phyloP scores from a whole-genome alignment of 1,140 invertebrate species.

The Drosophila kikkawai region DNA sequence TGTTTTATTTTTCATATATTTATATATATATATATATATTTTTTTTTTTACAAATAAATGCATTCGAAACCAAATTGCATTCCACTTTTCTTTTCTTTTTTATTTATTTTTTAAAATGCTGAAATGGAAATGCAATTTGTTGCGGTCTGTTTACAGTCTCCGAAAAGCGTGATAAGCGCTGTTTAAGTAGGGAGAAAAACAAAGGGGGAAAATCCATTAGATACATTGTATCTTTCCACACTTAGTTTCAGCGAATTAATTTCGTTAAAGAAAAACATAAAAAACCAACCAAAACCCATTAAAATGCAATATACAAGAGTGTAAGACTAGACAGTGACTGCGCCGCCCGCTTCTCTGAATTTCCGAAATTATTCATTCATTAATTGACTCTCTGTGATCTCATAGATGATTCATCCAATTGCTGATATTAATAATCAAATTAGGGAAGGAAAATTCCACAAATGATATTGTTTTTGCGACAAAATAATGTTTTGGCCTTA shows the following conservation, averaged over 20 bases:
- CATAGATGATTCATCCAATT: conserved; percentile 39
- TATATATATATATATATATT: conserved; percentile 11
- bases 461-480: not conserved
- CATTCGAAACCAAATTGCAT: conserved; percentile 50
- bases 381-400: conserved; percentile 36
- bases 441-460: not conserved
- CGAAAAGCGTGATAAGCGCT: conserved; percentile 38
- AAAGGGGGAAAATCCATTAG: conserved; percentile 8
- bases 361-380: conserved; percentile 27
- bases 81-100: conserved; percentile 44
- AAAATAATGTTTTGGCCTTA: not conserved
- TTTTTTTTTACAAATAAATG: conserved; percentile 47
- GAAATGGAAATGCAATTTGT: conserved; percentile 74
- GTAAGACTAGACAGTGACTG: conserved; percentile 1
- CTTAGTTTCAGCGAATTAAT: conserved; percentile 20
- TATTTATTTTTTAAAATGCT: conserved; percentile 27
- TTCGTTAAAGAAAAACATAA: not conserved
- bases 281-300: conserved; percentile 7
- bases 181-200: conserved; percentile 13
- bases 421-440: conserved; percentile 8
- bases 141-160: conserved; percentile 65
- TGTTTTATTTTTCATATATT: conserved; percentile 17
- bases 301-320: conserved; percentile 24
- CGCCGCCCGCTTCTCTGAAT: not conserved
- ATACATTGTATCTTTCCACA: conserved; percentile 27